These are phyloP conservation scores for Cuniculus paca DNA, from an alignment of 2,797 vertebrate genomes.

Conservation along the genomic window DNA sequence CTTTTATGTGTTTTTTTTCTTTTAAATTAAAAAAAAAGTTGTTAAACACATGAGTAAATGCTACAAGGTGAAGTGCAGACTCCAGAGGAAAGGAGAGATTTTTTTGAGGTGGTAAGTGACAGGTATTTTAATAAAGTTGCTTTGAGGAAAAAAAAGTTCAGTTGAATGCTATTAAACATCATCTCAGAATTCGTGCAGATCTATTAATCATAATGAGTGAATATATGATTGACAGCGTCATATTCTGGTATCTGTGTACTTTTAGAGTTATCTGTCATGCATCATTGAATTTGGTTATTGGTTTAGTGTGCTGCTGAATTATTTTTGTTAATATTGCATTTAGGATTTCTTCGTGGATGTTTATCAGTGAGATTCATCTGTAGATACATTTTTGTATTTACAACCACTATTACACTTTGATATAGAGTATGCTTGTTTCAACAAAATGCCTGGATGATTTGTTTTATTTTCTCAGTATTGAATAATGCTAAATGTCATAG, in stretches of 20 bases:
- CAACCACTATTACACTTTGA: background rate
- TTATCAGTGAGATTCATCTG: background rate
- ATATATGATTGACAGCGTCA: background rate
- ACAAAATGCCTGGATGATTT: background rate
- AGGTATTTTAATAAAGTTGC: no score
- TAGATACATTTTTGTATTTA: background rate
- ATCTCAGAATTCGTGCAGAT: background rate
- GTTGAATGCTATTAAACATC: background rate
- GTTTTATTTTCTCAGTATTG: background rate
- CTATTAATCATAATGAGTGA: background rate
- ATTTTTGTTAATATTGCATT: background rate
- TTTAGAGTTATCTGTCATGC: background rate
- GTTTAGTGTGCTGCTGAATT: background rate
- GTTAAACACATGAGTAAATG: no score
- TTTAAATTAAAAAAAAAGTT: no score
- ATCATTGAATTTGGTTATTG: background rate
- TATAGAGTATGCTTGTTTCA: background rate
- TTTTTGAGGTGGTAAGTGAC: no score
- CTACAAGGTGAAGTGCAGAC: no score
- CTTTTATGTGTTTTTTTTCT: no score
- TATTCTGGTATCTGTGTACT: background rate
- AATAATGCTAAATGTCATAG: background rate
- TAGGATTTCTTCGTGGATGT: background rate
- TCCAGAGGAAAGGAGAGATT: no score
- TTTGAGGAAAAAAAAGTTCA: background rate